These are phyloP conservation scores for Hypanus sabinus DNA, from an alignment of 2,113 vertebrate genomes.

Conservation along the genomic window DNA sequence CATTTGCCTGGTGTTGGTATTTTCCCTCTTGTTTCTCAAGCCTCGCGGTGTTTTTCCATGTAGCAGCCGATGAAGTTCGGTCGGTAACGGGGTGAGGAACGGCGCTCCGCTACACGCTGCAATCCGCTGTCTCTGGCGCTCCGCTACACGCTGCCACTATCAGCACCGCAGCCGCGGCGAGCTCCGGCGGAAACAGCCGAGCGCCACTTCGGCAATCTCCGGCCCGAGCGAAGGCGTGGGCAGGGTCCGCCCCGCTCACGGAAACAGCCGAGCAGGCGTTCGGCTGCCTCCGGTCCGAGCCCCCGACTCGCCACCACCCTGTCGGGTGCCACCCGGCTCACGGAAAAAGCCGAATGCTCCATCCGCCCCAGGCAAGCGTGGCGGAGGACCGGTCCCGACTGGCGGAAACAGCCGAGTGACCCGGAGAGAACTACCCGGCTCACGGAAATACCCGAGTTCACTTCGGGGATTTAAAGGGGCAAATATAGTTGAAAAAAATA, in stretches of 20 bases:
- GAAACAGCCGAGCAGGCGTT: not conserved
- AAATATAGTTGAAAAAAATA: no score
- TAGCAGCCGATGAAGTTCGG: not conserved
- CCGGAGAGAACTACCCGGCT: not conserved
- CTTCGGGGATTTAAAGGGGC: no score
- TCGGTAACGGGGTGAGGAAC: not conserved
- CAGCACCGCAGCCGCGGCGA: constrained; percentile 20
- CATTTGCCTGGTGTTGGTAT: constrained; percentile 47
- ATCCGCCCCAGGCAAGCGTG: not conserved
- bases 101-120: no score
- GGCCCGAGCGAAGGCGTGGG: not conserved
- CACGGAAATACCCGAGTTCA: no score
- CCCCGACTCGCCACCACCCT: no score
- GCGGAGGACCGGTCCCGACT: not conserved
- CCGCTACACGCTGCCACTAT: not conserved
- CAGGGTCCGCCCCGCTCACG: not conserved
- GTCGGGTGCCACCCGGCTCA: not conserved
- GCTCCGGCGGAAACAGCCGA: not conserved
- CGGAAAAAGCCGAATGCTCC: not conserved
- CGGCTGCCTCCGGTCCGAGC: not conserved
- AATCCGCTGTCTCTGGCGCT: not conserved
- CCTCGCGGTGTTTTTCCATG: not conserved
- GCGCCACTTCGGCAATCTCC: not conserved
- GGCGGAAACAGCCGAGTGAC: not conserved
- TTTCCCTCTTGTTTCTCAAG: not conserved